Evolutionary conservation across 2,888 invertebrate species (phyloP).

Genomic region (Erannis defoliaria): DNA sequence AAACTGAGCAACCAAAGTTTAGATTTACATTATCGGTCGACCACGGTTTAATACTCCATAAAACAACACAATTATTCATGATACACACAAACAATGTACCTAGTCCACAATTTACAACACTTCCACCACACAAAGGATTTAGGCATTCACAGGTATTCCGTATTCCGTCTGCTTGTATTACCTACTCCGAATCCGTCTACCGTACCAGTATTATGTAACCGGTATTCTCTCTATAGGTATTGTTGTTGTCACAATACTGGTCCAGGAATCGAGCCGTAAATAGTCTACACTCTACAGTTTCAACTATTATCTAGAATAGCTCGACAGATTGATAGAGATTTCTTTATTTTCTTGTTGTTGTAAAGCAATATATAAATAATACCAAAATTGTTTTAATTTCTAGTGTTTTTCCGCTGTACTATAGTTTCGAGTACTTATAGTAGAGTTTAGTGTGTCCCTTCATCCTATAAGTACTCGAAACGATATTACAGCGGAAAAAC

Average conservation of each 20-base stretch:
- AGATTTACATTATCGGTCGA: no score
- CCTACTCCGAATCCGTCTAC: not conserved
- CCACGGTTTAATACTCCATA: not conserved
- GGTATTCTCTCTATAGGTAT: conserved; percentile 19
- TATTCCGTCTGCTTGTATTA: conserved; percentile 8
- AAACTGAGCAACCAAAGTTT: no score
- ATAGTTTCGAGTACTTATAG: no score
- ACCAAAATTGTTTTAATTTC: no score
- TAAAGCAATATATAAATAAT: no score
- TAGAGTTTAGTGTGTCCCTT: no score
- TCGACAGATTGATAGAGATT: not conserved
- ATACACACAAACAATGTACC: conserved; percentile 5
- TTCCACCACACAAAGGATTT: conserved; percentile 16
- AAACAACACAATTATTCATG: not conserved
- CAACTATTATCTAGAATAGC: not conserved
- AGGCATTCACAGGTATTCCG: conserved; percentile 11
- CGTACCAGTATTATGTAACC: conserved; percentile 10
- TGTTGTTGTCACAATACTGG: conserved; percentile 29
- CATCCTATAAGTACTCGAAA: no score
- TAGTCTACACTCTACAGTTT: conserved; percentile 32
- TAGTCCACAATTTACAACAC: conserved; percentile 5
- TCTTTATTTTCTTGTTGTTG: no score
- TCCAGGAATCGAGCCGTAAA: conserved; percentile 33
- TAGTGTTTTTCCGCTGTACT: no score
- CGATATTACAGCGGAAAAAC: no score